These are phyloP conservation scores for Agonopterix heracliana DNA, from an alignment of 2,888 invertebrate species.

Conservation along the genomic window DNA sequence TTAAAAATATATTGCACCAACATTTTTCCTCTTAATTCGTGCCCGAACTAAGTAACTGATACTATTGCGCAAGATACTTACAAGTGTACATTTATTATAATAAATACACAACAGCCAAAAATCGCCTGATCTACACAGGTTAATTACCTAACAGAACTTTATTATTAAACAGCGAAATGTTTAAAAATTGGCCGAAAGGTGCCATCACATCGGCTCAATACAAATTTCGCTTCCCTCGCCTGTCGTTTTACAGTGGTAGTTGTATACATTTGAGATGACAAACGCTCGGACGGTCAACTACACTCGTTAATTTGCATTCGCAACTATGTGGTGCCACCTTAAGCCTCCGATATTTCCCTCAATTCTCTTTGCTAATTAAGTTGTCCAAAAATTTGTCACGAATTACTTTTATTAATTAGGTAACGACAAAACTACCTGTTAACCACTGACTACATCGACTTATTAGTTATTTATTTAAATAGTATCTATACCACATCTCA, in stretches of 20 bases:
- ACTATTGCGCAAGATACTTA: slow-evolving; percentile 44
- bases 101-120: slow-evolving; percentile 58
- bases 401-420: slow-evolving; percentile 47
- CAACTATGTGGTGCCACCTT: no score
- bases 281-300: no score
- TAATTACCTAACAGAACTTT: slow-evolving; percentile 28
- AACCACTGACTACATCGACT: slow-evolving; percentile 72
- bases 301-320: no score
- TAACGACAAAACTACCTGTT: slow-evolving; percentile 69
- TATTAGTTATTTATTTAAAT: slow-evolving; percentile 60
- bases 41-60: slow-evolving; percentile 35
- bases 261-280: no score
- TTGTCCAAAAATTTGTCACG: slow-evolving; percentile 37
- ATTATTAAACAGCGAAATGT: slow-evolving; percentile 32
- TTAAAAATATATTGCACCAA: slow-evolving; percentile 59
- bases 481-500: slow-evolving; percentile 60
- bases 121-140: slow-evolving; percentile 18
- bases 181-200: slow-evolving; percentile 24
- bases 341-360: slow-evolving; percentile 24
- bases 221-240: no score
- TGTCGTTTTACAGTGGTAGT: no score
- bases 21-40: slow-evolving; percentile 33
- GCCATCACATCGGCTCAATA: no score
- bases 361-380: slow-evolving; percentile 44
- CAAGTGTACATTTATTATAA: slow-evolving; percentile 39